phyloP scores from a whole-genome alignment of 2,113 vertebrate genomes.

The Kobus ellipsiprymnus region DNA sequence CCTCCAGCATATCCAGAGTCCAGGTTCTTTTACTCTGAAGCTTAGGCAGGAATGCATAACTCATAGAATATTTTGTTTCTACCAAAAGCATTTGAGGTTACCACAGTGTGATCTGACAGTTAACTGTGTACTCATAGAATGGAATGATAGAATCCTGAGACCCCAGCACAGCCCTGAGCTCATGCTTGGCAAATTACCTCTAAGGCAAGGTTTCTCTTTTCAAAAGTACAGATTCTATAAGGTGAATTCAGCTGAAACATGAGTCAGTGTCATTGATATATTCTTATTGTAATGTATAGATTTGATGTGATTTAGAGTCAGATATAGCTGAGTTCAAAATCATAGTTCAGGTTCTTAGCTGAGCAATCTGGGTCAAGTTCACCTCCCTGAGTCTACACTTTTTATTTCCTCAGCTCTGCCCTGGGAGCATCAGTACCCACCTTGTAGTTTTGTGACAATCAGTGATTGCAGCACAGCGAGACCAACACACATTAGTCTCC shows the following conservation, averaged over 20 bases:
- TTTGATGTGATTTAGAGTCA: not conserved
- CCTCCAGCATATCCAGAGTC: rapidly evolving
- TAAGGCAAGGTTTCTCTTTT: not conserved
- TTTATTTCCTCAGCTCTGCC: not conserved
- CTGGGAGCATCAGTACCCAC: not conserved
- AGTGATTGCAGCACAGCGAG: not conserved
- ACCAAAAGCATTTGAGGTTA: not conserved
- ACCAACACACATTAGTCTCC: not conserved
- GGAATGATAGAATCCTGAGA: not conserved
- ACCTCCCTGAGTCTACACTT: not conserved
- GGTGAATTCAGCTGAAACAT: not conserved
- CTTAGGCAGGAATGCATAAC: not conserved
- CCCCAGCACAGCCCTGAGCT: not conserved
- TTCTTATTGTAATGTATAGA: not conserved
- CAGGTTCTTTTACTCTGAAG: not conserved
- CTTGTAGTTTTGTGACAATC: not conserved
- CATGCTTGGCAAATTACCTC: not conserved
- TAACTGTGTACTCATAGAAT: not conserved
- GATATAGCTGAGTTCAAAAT: not conserved
- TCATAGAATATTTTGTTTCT: not conserved
- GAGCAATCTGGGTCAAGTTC: not conserved
- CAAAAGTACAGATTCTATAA: not conserved
- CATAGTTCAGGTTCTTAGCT: not conserved
- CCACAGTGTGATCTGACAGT: not conserved
- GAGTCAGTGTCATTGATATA: not conserved